A percentile compares a stretch with the other conserved stretches of the same genome.
phyloP scores from a whole-genome alignment of 2,113 vertebrate species.

The Chrysochloris asiatica region DNA sequence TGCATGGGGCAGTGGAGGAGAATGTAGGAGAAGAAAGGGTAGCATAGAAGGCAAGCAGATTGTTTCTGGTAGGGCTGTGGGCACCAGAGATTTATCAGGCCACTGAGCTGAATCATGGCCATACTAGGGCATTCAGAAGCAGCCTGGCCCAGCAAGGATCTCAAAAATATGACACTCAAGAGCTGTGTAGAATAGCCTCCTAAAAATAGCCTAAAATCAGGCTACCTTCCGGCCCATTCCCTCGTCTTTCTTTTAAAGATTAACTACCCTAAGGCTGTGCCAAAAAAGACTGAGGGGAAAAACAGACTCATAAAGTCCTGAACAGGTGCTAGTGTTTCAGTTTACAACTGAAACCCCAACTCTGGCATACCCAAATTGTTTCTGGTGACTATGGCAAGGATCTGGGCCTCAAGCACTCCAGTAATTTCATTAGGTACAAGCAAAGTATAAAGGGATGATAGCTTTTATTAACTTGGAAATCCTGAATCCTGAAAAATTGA shows the following conservation, averaged over 20 bases:
- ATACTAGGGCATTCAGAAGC: neutral
- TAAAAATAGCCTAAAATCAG: constrained; percentile 33
- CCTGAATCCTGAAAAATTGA: neutral
- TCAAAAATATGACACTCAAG: constrained; percentile 25
- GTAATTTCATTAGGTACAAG: constrained; percentile 5
- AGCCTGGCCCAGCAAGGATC: neutral
- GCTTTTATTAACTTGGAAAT: constrained; percentile 30
- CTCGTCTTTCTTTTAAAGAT: constrained; percentile 51
- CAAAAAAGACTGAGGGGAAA: neutral
- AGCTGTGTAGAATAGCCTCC: neutral
- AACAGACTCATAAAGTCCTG: neutral
- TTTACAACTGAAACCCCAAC: neutral
- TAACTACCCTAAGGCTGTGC: neutral
- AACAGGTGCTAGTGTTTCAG: neutral
- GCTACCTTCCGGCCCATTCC: neutral
- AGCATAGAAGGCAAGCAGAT: too few relatives aligned
- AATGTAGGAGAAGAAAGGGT: rapidly evolving
- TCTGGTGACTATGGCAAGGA: neutral
- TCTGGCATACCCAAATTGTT: neutral
- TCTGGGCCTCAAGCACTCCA: neutral
- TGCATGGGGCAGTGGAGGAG: neutral
- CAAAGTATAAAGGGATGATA: neutral
- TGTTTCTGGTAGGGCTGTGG: neutral
- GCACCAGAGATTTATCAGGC: neutral
- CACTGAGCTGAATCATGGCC: neutral